phyloP scores from a whole-genome alignment of 2,797 vertebrate genomes.

The Chloroceryle amazona region DNA sequence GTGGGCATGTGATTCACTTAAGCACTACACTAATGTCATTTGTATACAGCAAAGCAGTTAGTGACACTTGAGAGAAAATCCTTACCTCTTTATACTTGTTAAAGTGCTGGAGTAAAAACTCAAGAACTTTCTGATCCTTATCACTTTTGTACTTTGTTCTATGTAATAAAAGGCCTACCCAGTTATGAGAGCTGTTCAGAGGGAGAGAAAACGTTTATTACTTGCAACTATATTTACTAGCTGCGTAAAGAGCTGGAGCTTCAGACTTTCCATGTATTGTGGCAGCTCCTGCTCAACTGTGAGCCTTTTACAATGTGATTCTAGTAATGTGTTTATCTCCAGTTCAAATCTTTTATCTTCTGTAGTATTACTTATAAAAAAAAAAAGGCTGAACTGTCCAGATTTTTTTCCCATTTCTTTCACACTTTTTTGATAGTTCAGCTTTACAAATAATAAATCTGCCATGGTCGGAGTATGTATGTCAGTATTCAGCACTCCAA shows the following conservation, averaged over 20 bases:
- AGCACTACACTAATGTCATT: slow-evolving; percentile 50
- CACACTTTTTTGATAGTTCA: background rate
- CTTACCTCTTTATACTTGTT: background rate
- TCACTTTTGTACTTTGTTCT: background rate
- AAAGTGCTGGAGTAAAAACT: slow-evolving; percentile 15
- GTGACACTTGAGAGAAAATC: slow-evolving; percentile 25
- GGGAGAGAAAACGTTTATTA: background rate
- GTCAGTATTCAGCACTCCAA: background rate
- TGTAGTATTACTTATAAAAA: background rate
- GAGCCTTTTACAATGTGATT: background rate
- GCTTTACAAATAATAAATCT: background rate
- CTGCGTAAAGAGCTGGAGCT: background rate
- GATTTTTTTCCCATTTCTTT: background rate
- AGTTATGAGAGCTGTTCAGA: background rate
- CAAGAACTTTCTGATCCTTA: background rate
- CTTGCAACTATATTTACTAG: background rate
- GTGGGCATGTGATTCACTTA: slow-evolving; percentile 47
- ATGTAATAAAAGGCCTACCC: slow-evolving; percentile 18
- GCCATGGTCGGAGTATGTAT: background rate
- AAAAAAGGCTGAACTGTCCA: background rate
- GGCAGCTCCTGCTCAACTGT: background rate
- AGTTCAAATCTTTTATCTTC: background rate
- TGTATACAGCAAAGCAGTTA: background rate
- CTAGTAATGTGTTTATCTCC: background rate
- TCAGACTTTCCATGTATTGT: background rate